A percentile compares a stretch with the other conserved stretches of the same genome.
Conservation (phyloP, 2,888 invertebrate genomes). For the Drosophila quinaria region DNA sequence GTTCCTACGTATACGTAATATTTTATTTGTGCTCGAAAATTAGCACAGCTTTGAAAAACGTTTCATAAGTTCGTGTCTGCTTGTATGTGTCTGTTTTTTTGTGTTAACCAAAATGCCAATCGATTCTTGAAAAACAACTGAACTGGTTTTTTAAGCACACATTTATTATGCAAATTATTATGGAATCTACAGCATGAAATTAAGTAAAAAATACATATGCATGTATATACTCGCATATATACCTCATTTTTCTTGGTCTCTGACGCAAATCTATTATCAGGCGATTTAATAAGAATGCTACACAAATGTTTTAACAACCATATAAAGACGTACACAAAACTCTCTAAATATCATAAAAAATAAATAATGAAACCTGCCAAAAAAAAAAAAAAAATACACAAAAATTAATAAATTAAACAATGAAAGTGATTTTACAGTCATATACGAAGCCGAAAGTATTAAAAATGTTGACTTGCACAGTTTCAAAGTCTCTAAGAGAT, state of each 20-base stretch:
- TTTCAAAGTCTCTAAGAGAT: slow-evolving; percentile 7
- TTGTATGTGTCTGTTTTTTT: slow-evolving; percentile 14
- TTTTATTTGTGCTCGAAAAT: slow-evolving; percentile 61
- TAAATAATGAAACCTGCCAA: slow-evolving; percentile 5
- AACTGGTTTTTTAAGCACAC: slow-evolving; percentile 64
- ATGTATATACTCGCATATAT: slow-evolving; percentile 4
- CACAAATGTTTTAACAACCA: slow-evolving; percentile 19
- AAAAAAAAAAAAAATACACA: background rate
- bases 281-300: slow-evolving; percentile 23
- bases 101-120: slow-evolving; percentile 49
- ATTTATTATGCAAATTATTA: slow-evolving; percentile 65
- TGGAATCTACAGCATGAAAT: slow-evolving; percentile 37
- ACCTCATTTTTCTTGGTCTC: slow-evolving; percentile 13
- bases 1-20: slow-evolving; percentile 66
- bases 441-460: slow-evolving; percentile 15
- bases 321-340: background rate
- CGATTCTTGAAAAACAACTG: slow-evolving; percentile 62
- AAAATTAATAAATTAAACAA: slow-evolving; percentile 9
- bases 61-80: slow-evolving; percentile 32
- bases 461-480: slow-evolving; percentile 17
- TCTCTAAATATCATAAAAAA: slow-evolving; percentile 1
- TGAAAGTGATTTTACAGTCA: slow-evolving; percentile 6
- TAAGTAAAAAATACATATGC: slow-evolving; percentile 10
- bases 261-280: slow-evolving; percentile 50
- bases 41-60: slow-evolving; percentile 59